These are phyloP conservation scores for Ladona fulva DNA, from an alignment of 1,140 invertebrate genomes.

Conservation along the genomic window DNA sequence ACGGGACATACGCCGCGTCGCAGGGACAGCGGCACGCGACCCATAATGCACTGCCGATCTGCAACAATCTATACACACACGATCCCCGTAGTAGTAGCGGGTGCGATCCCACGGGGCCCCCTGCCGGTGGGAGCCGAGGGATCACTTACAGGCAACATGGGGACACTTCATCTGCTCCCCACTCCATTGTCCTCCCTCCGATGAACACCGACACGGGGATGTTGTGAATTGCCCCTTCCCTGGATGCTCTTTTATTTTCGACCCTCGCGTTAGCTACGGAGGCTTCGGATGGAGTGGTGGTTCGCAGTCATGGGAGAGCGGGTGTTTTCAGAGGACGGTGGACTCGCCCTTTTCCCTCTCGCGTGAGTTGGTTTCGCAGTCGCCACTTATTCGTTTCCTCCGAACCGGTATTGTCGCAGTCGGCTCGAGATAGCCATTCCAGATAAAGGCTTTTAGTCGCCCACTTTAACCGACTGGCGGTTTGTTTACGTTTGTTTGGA, in stretches of 20 bases:
- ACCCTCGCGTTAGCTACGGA: too few species aligned
- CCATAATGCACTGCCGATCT: not conserved
- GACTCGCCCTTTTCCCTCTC: too few species aligned
- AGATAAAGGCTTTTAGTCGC: too few species aligned
- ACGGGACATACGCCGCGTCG: not conserved
- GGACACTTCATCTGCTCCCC: not conserved
- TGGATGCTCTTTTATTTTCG: not conserved
- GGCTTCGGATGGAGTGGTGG: too few species aligned
- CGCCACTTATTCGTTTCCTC: too few species aligned
- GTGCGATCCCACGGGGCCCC: not conserved
- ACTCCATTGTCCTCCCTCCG: not conserved
- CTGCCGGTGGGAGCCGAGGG: not conserved
- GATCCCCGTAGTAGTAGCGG: not conserved
- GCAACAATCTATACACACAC: not conserved
- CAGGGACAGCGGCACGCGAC: not conserved
- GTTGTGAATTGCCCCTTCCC: not conserved
- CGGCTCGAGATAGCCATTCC: too few species aligned
- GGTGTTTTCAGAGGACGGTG: too few species aligned
- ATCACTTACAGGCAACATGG: not conserved
- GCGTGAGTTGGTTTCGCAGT: too few species aligned
- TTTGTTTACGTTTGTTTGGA: too few species aligned
- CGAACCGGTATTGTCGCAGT: too few species aligned
- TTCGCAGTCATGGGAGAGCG: too few species aligned
- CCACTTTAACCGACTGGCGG: too few species aligned
- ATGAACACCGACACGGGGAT: not conserved